Evolutionary conservation across 2,797 vertebrate genomes (phyloP), one percentile per base, ranked within the genome.

Genomic region (Rhabdomys pumilio): DNA sequence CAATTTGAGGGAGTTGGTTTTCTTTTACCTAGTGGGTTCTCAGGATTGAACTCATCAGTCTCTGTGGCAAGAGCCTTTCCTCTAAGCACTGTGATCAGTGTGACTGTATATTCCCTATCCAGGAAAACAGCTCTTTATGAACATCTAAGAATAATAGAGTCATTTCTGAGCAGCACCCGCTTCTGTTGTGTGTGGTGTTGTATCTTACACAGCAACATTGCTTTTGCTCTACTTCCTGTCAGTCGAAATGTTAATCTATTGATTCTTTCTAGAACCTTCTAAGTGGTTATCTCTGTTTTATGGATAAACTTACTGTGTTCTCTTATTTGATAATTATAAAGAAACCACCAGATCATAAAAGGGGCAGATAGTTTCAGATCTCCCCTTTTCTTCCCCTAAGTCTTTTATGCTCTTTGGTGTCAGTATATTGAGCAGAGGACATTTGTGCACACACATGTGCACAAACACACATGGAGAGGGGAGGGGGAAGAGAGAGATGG

Each of bases 321-420:
- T 97, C 38, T 93, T 92, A 84, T 65, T 96, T 92, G 80, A 80
- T 96, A 91, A 97, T 96, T 95, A 93, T 65, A 77, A 94, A 65
- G 83, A 96, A 97, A 83, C 67, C 55, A 26, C 15, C 13, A 94
- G 89, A 94, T 96, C 47, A 96, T 97, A 95, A 93, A 79, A 84
- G n/a, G 72, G 91, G 93, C 63, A 75, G 34, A 63, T 96, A 94
- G 96, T 93, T 96, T 96, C 89, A 67, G 81, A 38, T 84, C n/a
- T 91, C 59, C 8, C 57, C 24, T 53, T 80, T 73, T 96, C 94
- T 89, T 0, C 19, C 55, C 81, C 80, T 82, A 79, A 96, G 91
- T 96, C 61, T 57, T 61, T 80, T 91, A 3, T 97, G 92, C 59
- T 93, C 67, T 97, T 96, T 90, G 83, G 94, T 94, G 72, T 87